Evolutionary conservation across 2,797 vertebrate species (phyloP).

Genomic region (Enteromius afrohamiltoni): DNA sequence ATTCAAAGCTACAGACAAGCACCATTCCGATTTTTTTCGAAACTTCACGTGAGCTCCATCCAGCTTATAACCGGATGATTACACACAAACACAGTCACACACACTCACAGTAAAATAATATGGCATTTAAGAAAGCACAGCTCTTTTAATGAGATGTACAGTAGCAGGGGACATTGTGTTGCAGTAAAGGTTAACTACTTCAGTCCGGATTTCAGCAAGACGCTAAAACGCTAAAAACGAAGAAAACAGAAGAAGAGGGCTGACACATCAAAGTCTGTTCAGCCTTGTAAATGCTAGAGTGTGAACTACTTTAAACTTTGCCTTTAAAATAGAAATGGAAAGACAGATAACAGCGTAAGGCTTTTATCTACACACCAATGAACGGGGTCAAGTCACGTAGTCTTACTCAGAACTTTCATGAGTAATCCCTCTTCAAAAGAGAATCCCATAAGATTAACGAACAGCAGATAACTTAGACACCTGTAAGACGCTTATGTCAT

Average conservation of each 20-base stretch:
- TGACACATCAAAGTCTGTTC: conserved; percentile 22
- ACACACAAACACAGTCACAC: conserved; percentile 7
- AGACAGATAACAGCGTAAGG: conserved; percentile 5
- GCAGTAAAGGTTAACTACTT: conserved; percentile 37
- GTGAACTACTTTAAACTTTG: conserved; percentile 32
- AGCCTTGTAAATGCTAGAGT: conserved; percentile 23
- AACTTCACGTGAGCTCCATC: not conserved
- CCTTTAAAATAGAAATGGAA: conserved; percentile 19
- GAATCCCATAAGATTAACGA: conserved; percentile 12
- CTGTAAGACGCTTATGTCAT: not conserved
- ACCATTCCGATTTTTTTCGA: not conserved
- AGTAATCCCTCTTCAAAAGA: conserved; percentile 35
- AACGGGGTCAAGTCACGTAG: conserved; percentile 7
- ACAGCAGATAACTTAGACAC: conserved; percentile 13
- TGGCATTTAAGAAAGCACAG: conserved; percentile 28
- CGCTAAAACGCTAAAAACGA: not conserved
- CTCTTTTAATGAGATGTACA: conserved; percentile 37
- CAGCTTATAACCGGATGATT: not conserved
- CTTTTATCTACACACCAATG: conserved; percentile 25
- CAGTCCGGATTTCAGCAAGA: conserved; percentile 1
- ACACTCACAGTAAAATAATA: conserved; percentile 32
- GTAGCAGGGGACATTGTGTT: conserved; percentile 11
- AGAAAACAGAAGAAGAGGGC: not conserved
- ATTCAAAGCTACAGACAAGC: not conserved
- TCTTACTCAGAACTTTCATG: conserved; percentile 32